phyloP scores from a whole-genome alignment of 1,140 invertebrate genomes.

The fruit fly (Drosophila melanogaster) region DNA sequence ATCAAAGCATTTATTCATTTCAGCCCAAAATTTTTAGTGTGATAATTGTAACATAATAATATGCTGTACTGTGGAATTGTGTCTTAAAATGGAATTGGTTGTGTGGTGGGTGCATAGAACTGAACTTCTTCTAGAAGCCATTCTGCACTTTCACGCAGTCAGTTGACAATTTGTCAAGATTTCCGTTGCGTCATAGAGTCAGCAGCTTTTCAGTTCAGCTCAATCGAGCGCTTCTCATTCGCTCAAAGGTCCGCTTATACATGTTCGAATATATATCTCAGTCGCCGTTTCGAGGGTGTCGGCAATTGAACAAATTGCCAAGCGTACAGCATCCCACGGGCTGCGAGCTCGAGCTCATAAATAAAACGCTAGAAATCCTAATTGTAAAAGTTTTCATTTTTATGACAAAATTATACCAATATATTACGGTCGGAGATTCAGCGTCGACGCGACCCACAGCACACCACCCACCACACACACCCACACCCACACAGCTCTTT shows the following conservation, averaged over 20 bases:
- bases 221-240: constrained; percentile 29
- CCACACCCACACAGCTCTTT: constrained; percentile 34
- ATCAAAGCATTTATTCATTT: too few relatives aligned
- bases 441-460: background rate
- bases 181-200: constrained; percentile 56
- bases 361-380: constrained; percentile 65
- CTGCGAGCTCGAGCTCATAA: constrained; percentile 50
- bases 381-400: constrained; percentile 81
- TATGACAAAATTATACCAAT: constrained; percentile 78
- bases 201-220: constrained; percentile 21
- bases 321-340: constrained; percentile 18
- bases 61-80: background rate
- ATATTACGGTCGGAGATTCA: constrained; percentile 54
- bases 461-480: background rate
- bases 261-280: constrained; percentile 7
- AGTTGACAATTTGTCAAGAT: constrained; percentile 64
- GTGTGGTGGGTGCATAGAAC: background rate
- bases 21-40: background rate
- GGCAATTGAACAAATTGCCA: constrained; percentile 52
- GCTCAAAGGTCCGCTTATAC: constrained; percentile 32
- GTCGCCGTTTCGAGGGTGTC: constrained; percentile 21
- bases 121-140: background rate
- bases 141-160: constrained; percentile 3
- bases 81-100: background rate
- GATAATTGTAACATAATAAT: background rate